phyloP scores from a whole-genome alignment of 2,113 vertebrate genomes.

The Syngnathus floridae region DNA sequence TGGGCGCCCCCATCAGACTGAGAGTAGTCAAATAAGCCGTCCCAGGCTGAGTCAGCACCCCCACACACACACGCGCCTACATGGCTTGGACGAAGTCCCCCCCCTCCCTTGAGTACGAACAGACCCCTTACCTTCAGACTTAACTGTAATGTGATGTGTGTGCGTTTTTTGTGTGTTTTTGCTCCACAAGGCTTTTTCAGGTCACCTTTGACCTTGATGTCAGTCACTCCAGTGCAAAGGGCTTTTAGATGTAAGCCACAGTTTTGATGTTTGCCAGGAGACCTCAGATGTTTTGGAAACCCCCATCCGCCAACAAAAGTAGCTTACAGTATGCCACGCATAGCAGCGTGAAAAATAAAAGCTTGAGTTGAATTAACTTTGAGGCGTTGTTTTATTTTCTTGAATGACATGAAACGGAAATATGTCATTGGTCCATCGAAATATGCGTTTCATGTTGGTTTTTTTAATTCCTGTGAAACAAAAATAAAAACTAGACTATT shows the following conservation, averaged over 20 bases:
- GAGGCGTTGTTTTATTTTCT: conserved; percentile 8
- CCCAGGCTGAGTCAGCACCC: conserved; percentile 49
- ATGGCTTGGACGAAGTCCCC: conserved; percentile 24
- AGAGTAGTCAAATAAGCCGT: conserved; percentile 48
- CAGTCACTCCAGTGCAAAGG: conserved; percentile 6
- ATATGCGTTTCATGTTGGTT: not conserved
- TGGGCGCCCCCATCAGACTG: conserved; percentile 37
- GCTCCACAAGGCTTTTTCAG: conserved; percentile 20
- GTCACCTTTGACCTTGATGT: conserved; percentile 44
- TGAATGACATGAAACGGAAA: not conserved
- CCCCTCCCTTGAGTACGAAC: conserved; percentile 38
- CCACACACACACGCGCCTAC: not conserved
- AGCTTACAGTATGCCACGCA: not conserved
- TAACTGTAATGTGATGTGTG: conserved; percentile 15
- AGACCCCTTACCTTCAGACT: conserved; percentile 28
- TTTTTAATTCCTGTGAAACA: too few species aligned
- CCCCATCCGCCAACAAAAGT: too few species aligned
- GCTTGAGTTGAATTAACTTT: not conserved
- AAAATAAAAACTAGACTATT: conserved; percentile 8
- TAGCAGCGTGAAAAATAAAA: not conserved
- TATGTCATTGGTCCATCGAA: not conserved
- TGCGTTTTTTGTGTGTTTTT: conserved; percentile 1
- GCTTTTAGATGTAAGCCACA: conserved; percentile 7
- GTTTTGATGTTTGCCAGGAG: conserved; percentile 37
- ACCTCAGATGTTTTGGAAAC: conserved; percentile 20